Percentiles rank a stretch among this genome's conserved stretches.
phyloP scores from a whole-genome alignment of 23 tunicate genomes.

The Halocynthia aurantium region DNA sequence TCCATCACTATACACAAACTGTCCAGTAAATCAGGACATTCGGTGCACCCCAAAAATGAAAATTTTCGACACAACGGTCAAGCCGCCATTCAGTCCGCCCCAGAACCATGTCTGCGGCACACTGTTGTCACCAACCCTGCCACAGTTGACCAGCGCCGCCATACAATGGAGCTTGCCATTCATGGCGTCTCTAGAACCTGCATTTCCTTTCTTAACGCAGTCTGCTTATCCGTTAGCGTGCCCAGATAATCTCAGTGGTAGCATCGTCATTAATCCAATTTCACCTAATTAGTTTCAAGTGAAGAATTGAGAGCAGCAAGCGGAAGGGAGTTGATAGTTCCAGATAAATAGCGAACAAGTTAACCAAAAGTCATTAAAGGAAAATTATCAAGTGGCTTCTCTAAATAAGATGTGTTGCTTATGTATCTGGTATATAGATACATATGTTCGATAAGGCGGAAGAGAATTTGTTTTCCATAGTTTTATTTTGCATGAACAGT shows the following conservation, averaged over 20 bases:
- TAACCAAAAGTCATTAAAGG: neutral
- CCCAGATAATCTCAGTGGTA: slow-evolving; percentile 23
- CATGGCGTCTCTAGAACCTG: neutral
- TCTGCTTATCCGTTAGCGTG: slow-evolving; percentile 5
- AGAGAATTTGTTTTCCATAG: neutral
- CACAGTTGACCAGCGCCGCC: neutral
- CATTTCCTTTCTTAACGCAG: neutral
- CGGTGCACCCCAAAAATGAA: neutral
- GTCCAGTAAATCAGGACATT: neutral
- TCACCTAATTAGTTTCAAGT: neutral
- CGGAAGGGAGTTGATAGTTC: too few species aligned
- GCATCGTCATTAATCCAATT: slow-evolving; percentile 21
- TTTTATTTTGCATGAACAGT: too few species aligned
- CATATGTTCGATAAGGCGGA: neutral
- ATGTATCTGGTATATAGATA: neutral
- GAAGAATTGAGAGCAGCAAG: too few species aligned
- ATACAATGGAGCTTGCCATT: slow-evolving; percentile 10
- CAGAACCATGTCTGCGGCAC: neutral
- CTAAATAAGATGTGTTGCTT: neutral
- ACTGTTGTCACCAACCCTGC: neutral
- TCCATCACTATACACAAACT: too few species aligned
- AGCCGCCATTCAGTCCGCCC: slow-evolving; percentile 9
- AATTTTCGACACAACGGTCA: neutral
- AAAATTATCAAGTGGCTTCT: neutral
- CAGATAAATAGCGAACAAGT: too few species aligned